Evolutionary conservation across 2,888 invertebrate species (phyloP), one percentile per base, ranked within the genome.

Genomic region (Epirrhoe alternata): DNA sequence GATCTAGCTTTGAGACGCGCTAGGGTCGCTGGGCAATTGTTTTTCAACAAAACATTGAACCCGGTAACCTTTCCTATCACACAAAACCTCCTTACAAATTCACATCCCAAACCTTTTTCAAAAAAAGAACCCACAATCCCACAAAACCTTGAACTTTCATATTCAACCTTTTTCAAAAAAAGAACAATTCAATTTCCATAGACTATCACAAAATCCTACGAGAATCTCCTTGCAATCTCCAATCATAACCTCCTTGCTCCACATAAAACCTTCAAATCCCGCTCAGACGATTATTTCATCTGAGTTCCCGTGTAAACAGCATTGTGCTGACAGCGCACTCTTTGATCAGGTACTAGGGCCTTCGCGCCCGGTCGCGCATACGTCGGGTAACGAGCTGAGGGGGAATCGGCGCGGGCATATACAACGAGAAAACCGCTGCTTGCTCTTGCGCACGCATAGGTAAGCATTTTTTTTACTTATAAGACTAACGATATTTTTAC

Each of bases 341-440:
- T 84, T 79, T 84, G 84, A 86, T 87, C 92, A 93, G 93, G 92
- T 92, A 92, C 91, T 92, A 90, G 90, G 92, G 91, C 90, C 90
- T 84, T 76, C 87, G 90, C 90, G 92, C 92, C 90, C 92, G 92
- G 92, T 90, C 90, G 87, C 88, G 87, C 82, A 83, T 83, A 77
- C 84, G 82, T 86, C 91, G 89, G 77, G 81, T 83, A n/a, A 75
- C 89, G 89, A 90, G 92, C 86, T 77, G 86, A 78, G 91, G 92
- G 91, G 85, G 92, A 83, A 92, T 92, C 92, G 92, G 92, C 82
- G 87, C 88, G 85, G 75, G 91, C 89, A 86, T 77, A 82, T 74
- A 84, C 86, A 84, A 83, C 86, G 86, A 84, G 81, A 76, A 73
- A 77, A 82, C 81, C 85, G 86, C 88, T 86, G 87, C 82, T 85